phyloP scores from a whole-genome alignment of 1,140 invertebrate species.

The Arctopsyche grandis region DNA sequence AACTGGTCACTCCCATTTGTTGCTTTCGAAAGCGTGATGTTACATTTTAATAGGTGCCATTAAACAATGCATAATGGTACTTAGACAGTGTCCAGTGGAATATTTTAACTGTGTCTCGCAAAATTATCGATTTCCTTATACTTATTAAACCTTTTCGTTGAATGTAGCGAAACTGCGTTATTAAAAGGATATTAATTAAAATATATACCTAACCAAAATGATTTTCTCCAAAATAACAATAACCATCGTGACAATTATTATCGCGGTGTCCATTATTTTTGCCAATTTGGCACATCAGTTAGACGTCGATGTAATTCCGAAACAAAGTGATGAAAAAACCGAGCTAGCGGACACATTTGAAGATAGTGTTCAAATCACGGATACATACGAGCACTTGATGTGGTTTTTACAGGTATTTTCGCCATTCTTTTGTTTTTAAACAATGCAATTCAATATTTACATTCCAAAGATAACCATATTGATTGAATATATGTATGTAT shows the following conservation, averaged over 20 bases:
- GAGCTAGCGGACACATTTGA: conserved; percentile 61
- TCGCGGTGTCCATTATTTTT: conserved; percentile 62
- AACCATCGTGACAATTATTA: conserved; percentile 58
- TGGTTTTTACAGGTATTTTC: conserved; percentile 80
- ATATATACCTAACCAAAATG: conserved; percentile 52
- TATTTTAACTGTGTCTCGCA: too few relatives aligned
- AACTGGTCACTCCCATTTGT: too few relatives aligned
- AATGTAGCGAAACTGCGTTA: too few relatives aligned
- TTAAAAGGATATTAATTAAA: too few relatives aligned
- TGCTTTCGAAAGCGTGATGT: too few relatives aligned
- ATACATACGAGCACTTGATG: conserved; percentile 70
- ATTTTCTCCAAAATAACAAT: conserved; percentile 61
- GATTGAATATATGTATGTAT: conserved; percentile 41
- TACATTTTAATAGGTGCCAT: too few relatives aligned
- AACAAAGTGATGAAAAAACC: conserved; percentile 58
- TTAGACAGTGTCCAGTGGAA: too few relatives aligned
- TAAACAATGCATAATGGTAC: too few relatives aligned
- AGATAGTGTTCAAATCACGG: conserved; percentile 59
- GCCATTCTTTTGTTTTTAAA: conserved; percentile 26
- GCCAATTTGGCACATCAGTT: conserved; percentile 63
- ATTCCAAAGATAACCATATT: conserved; percentile 7
- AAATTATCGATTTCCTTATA: too few relatives aligned
- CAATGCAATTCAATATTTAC: too few relatives aligned
- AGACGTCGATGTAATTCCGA: conserved; percentile 61
- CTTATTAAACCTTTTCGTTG: too few relatives aligned